phyloP scores from a whole-genome alignment of 2,888 invertebrate genomes.

The Pogonocherus hispidulus region DNA sequence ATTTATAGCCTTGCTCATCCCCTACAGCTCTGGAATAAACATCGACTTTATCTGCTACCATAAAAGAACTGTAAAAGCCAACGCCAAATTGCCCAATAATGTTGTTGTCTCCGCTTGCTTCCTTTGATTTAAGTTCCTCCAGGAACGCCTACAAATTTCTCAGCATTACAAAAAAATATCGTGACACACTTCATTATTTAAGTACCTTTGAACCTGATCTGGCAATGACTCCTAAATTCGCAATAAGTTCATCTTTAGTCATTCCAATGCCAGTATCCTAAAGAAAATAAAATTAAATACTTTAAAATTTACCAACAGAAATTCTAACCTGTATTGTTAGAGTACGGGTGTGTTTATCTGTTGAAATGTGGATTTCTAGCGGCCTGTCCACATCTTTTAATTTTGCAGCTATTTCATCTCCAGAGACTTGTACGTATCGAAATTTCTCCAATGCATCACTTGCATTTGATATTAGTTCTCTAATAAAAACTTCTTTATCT shows the following conservation, averaged over 20 bases:
- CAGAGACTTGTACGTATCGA: slow-evolving; percentile 80
- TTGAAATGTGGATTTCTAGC: slow-evolving; percentile 89
- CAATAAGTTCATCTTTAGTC: slow-evolving; percentile 91
- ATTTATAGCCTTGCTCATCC: slow-evolving; percentile 82
- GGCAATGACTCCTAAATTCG: slow-evolving; percentile 95
- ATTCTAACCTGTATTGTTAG: slow-evolving; percentile 85
- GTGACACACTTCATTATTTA: too few species aligned
- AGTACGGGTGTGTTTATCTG: slow-evolving; percentile 88
- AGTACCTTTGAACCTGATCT: slow-evolving; percentile 91
- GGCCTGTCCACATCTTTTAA: slow-evolving; percentile 75
- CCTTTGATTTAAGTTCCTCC: slow-evolving; percentile 82
- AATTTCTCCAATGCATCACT: slow-evolving; percentile 98
- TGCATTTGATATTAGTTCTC: slow-evolving; percentile 96
- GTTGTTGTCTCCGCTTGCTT: slow-evolving; percentile 74
- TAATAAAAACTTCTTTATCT: slow-evolving; percentile 96
- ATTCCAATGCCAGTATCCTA: slow-evolving; percentile 96
- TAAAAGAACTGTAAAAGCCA: slow-evolving; percentile 97
- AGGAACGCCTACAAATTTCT: slow-evolving; percentile 78
- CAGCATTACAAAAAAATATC: too few species aligned
- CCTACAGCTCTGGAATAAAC: slow-evolving; percentile 86
- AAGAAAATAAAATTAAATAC: slow-evolving; percentile 6
- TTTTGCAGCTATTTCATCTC: slow-evolving; percentile 68
- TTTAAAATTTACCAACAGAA: slow-evolving; percentile 4
- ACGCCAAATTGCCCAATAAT: slow-evolving; percentile 99
- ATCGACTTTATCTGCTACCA: slow-evolving; percentile 96